Evolutionary conservation across 2,797 vertebrate genomes (phyloP).

Genomic region (Esox lucius): DNA sequence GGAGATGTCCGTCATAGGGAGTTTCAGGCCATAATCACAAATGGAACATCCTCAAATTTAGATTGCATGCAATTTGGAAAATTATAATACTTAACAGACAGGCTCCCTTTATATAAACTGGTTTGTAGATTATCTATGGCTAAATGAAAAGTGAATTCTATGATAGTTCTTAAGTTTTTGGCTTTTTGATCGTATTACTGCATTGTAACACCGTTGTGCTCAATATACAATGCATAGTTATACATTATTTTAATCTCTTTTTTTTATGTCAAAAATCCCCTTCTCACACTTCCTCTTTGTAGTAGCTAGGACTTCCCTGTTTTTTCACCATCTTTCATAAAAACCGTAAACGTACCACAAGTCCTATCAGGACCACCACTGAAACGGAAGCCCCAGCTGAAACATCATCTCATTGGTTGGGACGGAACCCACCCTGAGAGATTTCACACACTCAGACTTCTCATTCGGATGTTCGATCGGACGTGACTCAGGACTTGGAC

Average conservation of each 20-base stretch:
- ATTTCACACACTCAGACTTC: conserved; percentile 50
- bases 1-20: too few species aligned
- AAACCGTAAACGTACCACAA: conserved; percentile 8
- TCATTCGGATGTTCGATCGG: conserved; percentile 54
- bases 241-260: neutral
- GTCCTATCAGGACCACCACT: conserved; percentile 18
- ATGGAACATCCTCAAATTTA: too few species aligned
- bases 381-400: conserved; percentile 21
- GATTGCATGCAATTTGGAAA: neutral
- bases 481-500: conserved; percentile 66
- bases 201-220: neutral
- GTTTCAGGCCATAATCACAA: too few species aligned
- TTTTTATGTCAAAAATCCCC: neutral
- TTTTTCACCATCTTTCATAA: conserved; percentile 12
- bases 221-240: too few species aligned
- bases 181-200: neutral
- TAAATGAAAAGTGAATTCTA: neutral
- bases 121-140: neutral
- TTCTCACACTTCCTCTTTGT: conserved; percentile 14
- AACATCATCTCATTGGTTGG: conserved; percentile 6
- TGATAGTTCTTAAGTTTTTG: too few species aligned
- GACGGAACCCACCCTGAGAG: conserved; percentile 27
- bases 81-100: neutral
- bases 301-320: conserved; percentile 10
- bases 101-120: neutral